These are phyloP conservation scores for Percopsis omiscomaycus DNA, from an alignment of 2,797 vertebrate species.

Conservation along the genomic window DNA sequence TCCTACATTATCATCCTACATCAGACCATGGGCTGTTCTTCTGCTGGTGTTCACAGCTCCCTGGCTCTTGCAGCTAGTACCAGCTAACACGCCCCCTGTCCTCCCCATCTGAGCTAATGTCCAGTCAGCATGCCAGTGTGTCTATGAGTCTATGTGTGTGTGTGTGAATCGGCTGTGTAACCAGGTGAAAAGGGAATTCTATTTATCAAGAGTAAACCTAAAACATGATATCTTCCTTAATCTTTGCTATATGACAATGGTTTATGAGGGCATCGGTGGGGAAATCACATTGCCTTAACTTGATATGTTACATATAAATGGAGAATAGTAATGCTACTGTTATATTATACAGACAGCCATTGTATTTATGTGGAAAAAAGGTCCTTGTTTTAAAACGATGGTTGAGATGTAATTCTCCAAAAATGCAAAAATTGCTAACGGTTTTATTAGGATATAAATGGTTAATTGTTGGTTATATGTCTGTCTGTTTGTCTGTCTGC, in stretches of 20 bases:
- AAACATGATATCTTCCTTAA: neutral
- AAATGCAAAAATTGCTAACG: constrained; percentile 12
- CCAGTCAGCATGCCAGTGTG: neutral
- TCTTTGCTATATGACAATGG: constrained; percentile 19
- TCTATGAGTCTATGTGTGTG: neutral
- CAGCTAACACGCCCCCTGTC: too few relatives aligned
- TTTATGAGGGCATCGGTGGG: constrained; percentile 13
- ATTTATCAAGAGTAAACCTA: constrained; percentile 47
- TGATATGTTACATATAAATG: constrained; percentile 13
- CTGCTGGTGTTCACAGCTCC: too few relatives aligned
- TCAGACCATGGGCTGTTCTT: too few relatives aligned
- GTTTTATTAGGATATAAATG: constrained; percentile 20
- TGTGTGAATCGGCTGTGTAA: constrained; percentile 36
- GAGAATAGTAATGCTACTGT: constrained; percentile 16
- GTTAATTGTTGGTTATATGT: constrained; percentile 30
- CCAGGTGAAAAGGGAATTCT: constrained; percentile 36
- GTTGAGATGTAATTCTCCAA: constrained; percentile 17
- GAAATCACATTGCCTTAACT: constrained; percentile 14
- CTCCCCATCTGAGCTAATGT: neutral
- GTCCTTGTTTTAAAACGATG: constrained; percentile 23
- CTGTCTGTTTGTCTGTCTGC: neutral
- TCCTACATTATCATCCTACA: too few relatives aligned
- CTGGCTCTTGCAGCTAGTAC: too few relatives aligned
- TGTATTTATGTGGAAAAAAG: constrained; percentile 26
- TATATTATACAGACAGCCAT: constrained; percentile 33